A percentile compares a stretch with the other conserved stretches of the same genome.
Evolutionary conservation across 2,888 invertebrate genomes (phyloP).

Genomic region (Luperina testacea): DNA sequence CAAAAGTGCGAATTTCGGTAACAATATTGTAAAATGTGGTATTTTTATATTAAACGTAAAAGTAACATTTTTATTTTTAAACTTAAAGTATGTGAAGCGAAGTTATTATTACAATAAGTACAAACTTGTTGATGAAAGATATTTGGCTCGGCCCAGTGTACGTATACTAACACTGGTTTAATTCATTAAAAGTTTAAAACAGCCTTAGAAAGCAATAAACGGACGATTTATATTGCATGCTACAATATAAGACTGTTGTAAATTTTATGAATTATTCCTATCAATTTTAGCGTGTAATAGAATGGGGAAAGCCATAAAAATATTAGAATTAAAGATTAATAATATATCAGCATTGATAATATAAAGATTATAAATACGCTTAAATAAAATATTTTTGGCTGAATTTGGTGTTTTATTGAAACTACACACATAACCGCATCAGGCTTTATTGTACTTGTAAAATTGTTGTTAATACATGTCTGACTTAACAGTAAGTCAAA

Average conservation of each 20-base stretch:
- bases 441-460: slow-evolving; percentile 60
- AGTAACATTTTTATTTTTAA: slow-evolving; percentile 78
- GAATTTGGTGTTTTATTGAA: slow-evolving; percentile 81
- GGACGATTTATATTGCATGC: slow-evolving; percentile 35
- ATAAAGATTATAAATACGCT: slow-evolving; percentile 90
- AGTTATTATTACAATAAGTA: slow-evolving; percentile 83
- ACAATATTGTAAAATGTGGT: slow-evolving; percentile 82
- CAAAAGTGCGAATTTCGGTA: slow-evolving; percentile 83
- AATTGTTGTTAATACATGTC: slow-evolving; percentile 56
- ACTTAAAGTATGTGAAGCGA: slow-evolving; percentile 75
- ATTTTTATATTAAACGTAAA: slow-evolving; percentile 86
- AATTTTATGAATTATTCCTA: slow-evolving; percentile 77
- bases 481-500: slow-evolving; percentile 50
- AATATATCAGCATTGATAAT: slow-evolving; percentile 90
- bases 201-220: slow-evolving; percentile 66
- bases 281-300: slow-evolving; percentile 79
- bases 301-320: slow-evolving; percentile 86
- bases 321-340: slow-evolving; percentile 88
- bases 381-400: slow-evolving; percentile 91
- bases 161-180: slow-evolving; percentile 80
- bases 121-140: slow-evolving; percentile 83
- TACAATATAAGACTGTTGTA: slow-evolving; percentile 72
- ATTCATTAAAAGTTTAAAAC: slow-evolving; percentile 76
- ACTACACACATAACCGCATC: slow-evolving; percentile 38
- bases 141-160: slow-evolving; percentile 82